phyloP scores from a whole-genome alignment of 2,797 vertebrate genomes.

The Heterohyrax brucei region DNA sequence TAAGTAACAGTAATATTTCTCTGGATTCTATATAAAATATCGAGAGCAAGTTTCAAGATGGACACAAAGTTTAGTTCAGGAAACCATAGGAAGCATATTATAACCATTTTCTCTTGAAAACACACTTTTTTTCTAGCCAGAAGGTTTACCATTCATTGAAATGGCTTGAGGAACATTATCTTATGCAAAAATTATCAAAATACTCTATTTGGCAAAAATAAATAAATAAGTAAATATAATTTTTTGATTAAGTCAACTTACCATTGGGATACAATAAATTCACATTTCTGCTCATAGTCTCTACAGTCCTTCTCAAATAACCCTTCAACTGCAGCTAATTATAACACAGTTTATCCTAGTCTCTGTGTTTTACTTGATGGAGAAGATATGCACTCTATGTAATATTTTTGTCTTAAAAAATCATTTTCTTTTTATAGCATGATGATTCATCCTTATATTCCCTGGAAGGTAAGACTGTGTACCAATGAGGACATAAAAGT shows the following conservation, averaged over 20 bases:
- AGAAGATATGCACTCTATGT: constrained; percentile 60
- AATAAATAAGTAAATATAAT: background rate
- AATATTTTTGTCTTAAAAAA: constrained; percentile 78
- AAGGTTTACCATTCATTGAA: background rate
- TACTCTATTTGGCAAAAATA: background rate
- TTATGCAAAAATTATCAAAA: background rate
- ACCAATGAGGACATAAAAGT: constrained; percentile 78
- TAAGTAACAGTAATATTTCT: background rate
- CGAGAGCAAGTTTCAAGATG: background rate
- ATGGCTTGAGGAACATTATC: background rate
- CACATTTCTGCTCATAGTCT: background rate
- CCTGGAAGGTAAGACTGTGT: constrained; percentile 82
- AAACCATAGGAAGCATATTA: background rate
- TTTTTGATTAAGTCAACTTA: background rate
- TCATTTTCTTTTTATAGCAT: constrained; percentile 69
- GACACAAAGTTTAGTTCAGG: background rate
- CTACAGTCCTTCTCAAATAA: background rate
- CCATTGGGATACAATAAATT: background rate
- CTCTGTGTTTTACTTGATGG: background rate
- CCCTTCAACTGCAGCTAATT: background rate
- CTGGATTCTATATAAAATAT: background rate
- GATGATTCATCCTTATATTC: constrained; percentile 80
- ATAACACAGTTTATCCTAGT: background rate
- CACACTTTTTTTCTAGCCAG: background rate
- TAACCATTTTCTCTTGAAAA: background rate